These are phyloP conservation scores for Shargacucullia verbasci DNA, from an alignment of 2,888 invertebrate genomes.

Conservation along the genomic window DNA sequence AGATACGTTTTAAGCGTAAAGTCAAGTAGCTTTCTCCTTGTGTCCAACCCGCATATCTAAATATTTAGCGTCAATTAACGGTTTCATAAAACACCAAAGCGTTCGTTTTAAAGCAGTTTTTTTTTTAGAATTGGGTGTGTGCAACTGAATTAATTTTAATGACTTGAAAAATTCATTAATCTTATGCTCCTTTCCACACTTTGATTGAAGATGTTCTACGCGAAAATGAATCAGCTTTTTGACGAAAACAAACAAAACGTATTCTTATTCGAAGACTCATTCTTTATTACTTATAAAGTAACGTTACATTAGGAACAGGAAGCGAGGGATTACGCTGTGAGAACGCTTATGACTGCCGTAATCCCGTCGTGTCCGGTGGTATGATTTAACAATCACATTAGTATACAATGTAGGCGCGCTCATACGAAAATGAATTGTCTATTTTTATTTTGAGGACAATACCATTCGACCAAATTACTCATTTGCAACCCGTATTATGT, in stretches of 20 bases:
- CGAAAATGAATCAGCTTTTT: neutral
- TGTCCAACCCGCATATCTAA: slow-evolving; percentile 1
- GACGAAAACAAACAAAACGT: slow-evolving; percentile 10
- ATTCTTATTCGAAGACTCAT: too few species aligned
- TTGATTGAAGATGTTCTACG: too few species aligned
- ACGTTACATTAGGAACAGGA: slow-evolving; percentile 42
- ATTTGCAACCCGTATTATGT: slow-evolving; percentile 19
- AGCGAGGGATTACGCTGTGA: slow-evolving; percentile 37
- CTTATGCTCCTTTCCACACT: too few species aligned
- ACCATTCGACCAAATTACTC: slow-evolving; percentile 29
- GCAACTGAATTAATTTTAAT: too few species aligned
- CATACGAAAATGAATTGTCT: slow-evolving; percentile 32
- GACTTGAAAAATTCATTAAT: too few species aligned
- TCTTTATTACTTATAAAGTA: slow-evolving; percentile 22
- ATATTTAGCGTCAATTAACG: slow-evolving; percentile 27
- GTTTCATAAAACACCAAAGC: neutral
- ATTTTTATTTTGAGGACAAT: slow-evolving; percentile 29
- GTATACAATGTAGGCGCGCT: slow-evolving; percentile 18
- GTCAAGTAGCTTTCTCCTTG: slow-evolving; percentile 3
- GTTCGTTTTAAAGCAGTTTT: too few species aligned
- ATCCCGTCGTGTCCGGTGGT: slow-evolving; percentile 43
- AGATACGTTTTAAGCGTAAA: neutral
- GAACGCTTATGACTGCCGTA: slow-evolving; percentile 53
- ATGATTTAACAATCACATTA: slow-evolving; percentile 42
- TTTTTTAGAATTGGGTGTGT: too few species aligned